Percentiles rank a stretch among this genome's conserved stretches.
These are phyloP conservation scores for Holacanthella duospinosa DNA, from an alignment of 2,888 invertebrate species.

Conservation along the genomic window DNA sequence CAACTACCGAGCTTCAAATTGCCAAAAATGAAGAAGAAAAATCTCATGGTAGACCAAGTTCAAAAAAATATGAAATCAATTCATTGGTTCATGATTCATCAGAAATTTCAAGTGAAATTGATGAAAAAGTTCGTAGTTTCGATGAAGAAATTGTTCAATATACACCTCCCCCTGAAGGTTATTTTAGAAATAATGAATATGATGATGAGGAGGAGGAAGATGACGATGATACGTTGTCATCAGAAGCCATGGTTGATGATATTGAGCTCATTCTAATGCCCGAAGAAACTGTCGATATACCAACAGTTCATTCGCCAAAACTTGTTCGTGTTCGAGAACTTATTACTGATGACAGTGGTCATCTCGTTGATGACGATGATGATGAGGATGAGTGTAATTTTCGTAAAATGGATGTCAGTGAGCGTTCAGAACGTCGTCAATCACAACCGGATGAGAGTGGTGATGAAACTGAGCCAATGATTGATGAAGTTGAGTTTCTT, in stretches of 20 bases:
- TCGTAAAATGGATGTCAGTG: conserved; percentile 24
- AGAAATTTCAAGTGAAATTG: neutral
- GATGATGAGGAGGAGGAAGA: conserved; percentile 21
- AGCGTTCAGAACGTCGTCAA: conserved; percentile 1
- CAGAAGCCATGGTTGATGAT: conserved; percentile 37
- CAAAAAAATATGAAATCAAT: neutral
- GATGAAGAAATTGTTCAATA: neutral
- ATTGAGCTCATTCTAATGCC: conserved; percentile 37
- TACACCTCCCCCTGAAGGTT: neutral
- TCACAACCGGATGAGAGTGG: conserved; percentile 16
- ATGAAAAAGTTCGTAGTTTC: neutral
- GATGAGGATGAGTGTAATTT: conserved; percentile 24
- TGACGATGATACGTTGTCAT: conserved; percentile 33
- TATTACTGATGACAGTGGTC: conserved; percentile 16
- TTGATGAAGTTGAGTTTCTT: neutral
- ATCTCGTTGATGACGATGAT: conserved; percentile 13
- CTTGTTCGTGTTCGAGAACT: conserved; percentile 37
- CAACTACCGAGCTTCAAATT: neutral
- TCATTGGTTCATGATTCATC: neutral
- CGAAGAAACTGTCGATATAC: conserved; percentile 32
- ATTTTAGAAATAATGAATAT: neutral
- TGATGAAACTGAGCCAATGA: conserved; percentile 9
- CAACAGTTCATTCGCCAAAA: conserved; percentile 30
- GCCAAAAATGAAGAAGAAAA: neutral
- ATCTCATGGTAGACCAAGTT: neutral